These are phyloP conservation scores for Sterrhoptilus dennistouni DNA, from an alignment of 2,113 vertebrate species.

Conservation along the genomic window DNA sequence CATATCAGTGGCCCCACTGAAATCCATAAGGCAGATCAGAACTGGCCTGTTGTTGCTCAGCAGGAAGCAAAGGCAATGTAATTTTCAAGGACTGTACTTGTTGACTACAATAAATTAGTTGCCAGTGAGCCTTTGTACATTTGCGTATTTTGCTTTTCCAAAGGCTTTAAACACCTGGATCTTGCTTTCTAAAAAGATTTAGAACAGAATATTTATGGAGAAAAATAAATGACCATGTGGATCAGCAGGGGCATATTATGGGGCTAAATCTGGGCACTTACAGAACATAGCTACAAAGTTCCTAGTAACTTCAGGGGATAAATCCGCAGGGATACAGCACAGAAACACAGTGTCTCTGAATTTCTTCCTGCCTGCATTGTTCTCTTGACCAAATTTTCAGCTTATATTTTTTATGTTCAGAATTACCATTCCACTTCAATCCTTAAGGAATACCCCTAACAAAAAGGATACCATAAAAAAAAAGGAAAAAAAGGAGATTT, in stretches of 20 bases:
- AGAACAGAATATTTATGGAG: neutral
- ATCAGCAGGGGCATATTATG: neutral
- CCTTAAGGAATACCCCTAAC: neutral
- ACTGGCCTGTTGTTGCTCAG: neutral
- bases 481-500: neutral
- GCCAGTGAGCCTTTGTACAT: neutral
- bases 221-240: neutral
- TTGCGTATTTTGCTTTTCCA: neutral
- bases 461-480: neutral
- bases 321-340: neutral
- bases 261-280: neutral
- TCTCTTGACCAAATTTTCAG: neutral
- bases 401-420: neutral
- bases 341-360: neutral
- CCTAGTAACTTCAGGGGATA: neutral
- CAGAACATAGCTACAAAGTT: neutral
- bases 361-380: neutral
- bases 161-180: conserved; percentile 3
- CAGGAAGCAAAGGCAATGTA: neutral
- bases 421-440: neutral
- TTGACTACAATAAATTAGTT: neutral
- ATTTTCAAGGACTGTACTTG: neutral
- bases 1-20: neutral
- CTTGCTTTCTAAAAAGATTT: neutral
- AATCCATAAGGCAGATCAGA: neutral